Percentiles rank a stretch among this genome's conserved stretches.
Conservation (phyloP, 2,113 vertebrate species). For the Grallaria varia region DNA sequence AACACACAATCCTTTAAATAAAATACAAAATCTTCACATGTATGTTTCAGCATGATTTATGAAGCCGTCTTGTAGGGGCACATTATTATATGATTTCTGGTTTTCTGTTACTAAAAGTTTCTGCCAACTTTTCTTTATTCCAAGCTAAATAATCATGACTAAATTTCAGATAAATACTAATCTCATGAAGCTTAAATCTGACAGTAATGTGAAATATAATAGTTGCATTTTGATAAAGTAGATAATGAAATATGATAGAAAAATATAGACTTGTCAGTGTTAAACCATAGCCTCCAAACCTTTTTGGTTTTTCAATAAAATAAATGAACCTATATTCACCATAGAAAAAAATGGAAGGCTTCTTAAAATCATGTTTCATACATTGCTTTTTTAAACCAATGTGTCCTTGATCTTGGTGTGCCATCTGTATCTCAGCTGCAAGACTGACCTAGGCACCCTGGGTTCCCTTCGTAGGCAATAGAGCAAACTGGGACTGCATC, state of each 20-base stretch:
- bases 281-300: background rate
- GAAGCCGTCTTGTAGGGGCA: background rate
- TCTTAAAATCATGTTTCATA: background rate
- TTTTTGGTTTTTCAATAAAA: background rate
- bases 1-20: background rate
- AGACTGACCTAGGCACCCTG: background rate
- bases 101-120: background rate
- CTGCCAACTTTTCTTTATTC: background rate
- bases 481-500: background rate
- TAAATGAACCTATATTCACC: background rate
- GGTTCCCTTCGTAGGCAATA: accelerated
- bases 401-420: background rate
- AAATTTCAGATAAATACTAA: background rate
- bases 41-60: background rate
- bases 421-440: background rate
- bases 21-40: background rate
- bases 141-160: background rate
- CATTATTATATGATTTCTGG: background rate
- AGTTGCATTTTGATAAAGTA: background rate
- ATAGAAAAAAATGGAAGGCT: background rate
- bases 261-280: background rate
- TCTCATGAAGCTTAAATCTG: background rate
- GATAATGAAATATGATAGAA: background rate
- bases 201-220: background rate
- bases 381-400: background rate